Base-by-base conservation (phyloP, 2,797 vertebrate species). In the Champsocephalus esox region DNA sequence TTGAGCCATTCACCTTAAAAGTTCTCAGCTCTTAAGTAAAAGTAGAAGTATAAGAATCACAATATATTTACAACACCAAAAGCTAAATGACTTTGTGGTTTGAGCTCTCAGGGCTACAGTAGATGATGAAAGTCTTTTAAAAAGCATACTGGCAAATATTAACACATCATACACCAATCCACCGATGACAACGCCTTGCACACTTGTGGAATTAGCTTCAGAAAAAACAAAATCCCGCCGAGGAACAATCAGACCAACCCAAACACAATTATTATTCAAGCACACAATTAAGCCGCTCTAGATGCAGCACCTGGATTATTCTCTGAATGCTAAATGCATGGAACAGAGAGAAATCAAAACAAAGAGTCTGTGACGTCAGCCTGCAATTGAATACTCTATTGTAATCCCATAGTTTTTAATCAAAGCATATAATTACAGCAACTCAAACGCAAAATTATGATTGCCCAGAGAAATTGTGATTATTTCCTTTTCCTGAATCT, bases 381-480 rank as follows among this genome's bases (percentile, higher is more conserved):
- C 68, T 63, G 78, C 87, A 88, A 84, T 92, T 73, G 73, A 91
- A 91, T 92, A 84, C 87, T 87, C 77, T 60, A 84, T 90, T 93
- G 90, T 93, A 87, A 87, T 89, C 88, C 78, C 75, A 78, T 82
- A 75, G 86, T 84, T 93, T 92, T 92, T 92, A 95, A 94, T 92
- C 91, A 93, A 91, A 89, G 66, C 87, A 80, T 78, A 81, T 93
- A 92, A 94, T 93, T 93, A 92, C 81, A 91, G 79, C 86, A 90
- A 43, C 84, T 85, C 77, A 73, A 82, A 80, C 61, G 34, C 76
- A 82, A 91, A 93, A 91, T 91, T 85, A 92, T 91, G 88, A 93
- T 90, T 93, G 87, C 86, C 51, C 56, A 38, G 83, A 87, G 79
- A 88, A 91, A 90, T 84, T 87, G 79, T 91, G 87, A 91, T 93